Percentiles rank a stretch among this genome's conserved stretches.
phyloP scores from a whole-genome alignment of 2,113 vertebrate species.

The Hepsetus odoe region DNA sequence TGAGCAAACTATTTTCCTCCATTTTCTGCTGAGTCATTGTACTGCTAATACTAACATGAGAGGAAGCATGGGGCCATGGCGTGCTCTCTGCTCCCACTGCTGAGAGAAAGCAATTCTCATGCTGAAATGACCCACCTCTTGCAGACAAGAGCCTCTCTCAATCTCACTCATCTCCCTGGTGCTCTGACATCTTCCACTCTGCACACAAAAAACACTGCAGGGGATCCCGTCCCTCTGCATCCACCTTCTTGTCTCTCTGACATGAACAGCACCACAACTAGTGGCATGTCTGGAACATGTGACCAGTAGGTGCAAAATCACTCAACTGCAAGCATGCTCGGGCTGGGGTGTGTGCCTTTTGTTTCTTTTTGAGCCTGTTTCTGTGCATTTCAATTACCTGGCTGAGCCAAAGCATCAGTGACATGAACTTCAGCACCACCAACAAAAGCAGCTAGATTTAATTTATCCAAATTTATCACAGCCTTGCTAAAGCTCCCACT shows the following conservation, averaged over 20 bases:
- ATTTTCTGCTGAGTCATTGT: slow-evolving; percentile 53
- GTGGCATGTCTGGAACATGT: not conserved
- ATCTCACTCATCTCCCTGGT: not conserved
- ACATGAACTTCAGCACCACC: not conserved
- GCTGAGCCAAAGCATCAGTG: not conserved
- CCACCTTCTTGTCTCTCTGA: not conserved
- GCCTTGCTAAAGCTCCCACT: not conserved
- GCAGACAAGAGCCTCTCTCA: slow-evolving; percentile 27
- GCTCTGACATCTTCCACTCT: not conserved
- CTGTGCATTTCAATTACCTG: not conserved
- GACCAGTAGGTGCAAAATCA: not conserved
- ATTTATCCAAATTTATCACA: not conserved
- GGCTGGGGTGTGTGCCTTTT: too few relatives aligned
- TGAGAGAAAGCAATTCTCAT: slow-evolving; percentile 48
- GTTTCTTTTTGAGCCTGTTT: not conserved
- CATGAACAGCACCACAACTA: not conserved
- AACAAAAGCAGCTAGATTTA: not conserved
- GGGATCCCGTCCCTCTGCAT: not conserved
- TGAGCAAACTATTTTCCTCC: not conserved
- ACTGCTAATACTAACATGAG: slow-evolving; percentile 5
- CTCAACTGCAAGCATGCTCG: too few relatives aligned
- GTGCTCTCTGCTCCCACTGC: slow-evolving; percentile 8
- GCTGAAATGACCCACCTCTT: slow-evolving; percentile 47
- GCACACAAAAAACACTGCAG: slow-evolving; percentile 22
- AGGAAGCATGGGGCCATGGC: slow-evolving; percentile 18